Conservation (phyloP, 2,888 invertebrate species). For the Thecophora atra region DNA sequence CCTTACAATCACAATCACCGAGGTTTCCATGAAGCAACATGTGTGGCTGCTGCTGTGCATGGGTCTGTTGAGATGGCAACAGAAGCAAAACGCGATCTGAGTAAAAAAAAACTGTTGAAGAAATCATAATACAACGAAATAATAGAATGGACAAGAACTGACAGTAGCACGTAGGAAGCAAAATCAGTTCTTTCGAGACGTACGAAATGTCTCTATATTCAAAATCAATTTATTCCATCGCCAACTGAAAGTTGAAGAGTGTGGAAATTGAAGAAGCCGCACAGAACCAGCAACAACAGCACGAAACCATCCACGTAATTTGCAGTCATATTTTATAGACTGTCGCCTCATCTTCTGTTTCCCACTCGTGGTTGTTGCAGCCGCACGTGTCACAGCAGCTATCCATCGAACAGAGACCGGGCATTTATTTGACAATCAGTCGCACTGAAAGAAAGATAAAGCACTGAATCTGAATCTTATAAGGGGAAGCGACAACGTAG, state of each 20-base stretch:
- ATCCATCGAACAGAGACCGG: background rate
- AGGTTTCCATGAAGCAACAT: background rate
- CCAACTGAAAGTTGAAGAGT: background rate
- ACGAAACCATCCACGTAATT: no score
- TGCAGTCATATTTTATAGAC: background rate
- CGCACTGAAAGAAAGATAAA: no score
- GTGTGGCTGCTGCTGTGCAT: background rate
- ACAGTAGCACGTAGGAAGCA: background rate
- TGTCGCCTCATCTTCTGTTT: background rate
- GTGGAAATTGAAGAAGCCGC: background rate
- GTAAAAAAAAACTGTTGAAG: background rate
- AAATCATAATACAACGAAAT: no score
- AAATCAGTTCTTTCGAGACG: background rate
- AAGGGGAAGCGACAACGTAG: no score
- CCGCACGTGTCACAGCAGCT: background rate
- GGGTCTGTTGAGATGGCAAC: background rate
- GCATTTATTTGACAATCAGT: no score
- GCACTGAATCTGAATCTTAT: no score
- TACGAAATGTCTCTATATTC: background rate
- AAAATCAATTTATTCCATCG: slow-evolving; percentile 1
- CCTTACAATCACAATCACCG: background rate
- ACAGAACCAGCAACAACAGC: background rate
- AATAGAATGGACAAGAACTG: no score
- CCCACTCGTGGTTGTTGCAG: background rate
- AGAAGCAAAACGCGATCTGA: background rate